A percentile compares a stretch with the other conserved stretches of the same genome.
Evolutionary conservation across 2,113 vertebrate genomes (phyloP).

Genomic region (Pygoscelis antarcticus): DNA sequence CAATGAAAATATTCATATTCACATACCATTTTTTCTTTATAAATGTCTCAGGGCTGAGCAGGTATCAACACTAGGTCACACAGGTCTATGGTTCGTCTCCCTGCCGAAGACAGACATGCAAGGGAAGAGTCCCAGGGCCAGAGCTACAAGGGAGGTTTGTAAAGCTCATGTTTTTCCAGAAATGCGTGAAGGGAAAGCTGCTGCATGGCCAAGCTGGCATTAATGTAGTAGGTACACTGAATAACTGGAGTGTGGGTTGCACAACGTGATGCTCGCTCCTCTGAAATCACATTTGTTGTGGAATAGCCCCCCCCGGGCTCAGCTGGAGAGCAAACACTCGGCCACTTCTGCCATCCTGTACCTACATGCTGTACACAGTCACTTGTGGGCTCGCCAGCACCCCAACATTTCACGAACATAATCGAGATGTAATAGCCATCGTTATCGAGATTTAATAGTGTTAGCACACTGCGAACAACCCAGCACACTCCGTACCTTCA

Average conservation of each 20-base stretch:
- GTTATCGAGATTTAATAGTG: background rate
- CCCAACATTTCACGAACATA: background rate
- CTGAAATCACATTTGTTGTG: background rate
- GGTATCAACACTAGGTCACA: background rate
- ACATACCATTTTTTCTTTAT: background rate
- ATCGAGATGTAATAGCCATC: fast-evolving
- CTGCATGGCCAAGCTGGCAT: background rate
- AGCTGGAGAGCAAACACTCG: background rate
- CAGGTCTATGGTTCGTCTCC: background rate
- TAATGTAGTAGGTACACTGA: background rate
- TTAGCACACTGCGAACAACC: background rate
- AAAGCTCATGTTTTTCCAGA: background rate
- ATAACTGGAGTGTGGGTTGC: background rate
- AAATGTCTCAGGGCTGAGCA: background rate
- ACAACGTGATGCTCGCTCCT: fast-evolving
- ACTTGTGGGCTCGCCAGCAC: background rate
- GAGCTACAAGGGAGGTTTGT: background rate
- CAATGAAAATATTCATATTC: background rate
- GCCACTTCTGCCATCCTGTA: background rate
- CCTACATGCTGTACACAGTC: background rate
- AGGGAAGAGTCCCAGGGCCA: background rate
- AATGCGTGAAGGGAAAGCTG: background rate
- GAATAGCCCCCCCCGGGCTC: background rate
- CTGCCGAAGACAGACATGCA: background rate
- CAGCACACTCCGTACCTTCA: background rate